These are phyloP conservation scores for Danio aesculapii DNA, from an alignment of 2,797 vertebrate species.

Conservation along the genomic window DNA sequence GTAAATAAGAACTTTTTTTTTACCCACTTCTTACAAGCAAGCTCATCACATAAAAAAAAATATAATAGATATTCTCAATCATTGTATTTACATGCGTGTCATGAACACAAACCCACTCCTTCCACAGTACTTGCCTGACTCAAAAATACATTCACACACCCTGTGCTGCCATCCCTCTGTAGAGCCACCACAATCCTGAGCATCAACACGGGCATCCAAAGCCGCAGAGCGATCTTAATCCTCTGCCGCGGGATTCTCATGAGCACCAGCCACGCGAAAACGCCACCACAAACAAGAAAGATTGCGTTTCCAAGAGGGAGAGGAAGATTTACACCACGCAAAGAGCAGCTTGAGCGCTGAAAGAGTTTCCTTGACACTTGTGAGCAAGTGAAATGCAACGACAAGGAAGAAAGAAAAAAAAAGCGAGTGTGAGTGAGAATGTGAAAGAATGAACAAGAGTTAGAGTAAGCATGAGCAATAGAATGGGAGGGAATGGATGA, in stretches of 20 bases:
- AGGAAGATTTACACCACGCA: constrained; percentile 11
- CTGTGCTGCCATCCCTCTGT: constrained; percentile 73
- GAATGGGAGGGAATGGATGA: constrained; percentile 66
- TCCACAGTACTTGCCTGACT: constrained; percentile 81
- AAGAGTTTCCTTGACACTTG: not conserved
- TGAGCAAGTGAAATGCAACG: constrained; percentile 17
- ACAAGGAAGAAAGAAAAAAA: constrained; percentile 60
- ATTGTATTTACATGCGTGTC: constrained; percentile 4
- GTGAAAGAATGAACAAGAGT: constrained; percentile 45
- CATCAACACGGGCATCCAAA: constrained; percentile 96
- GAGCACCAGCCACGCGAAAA: constrained; percentile 66
- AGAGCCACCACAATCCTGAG: constrained; percentile 93
- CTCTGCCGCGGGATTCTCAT: constrained; percentile 75
- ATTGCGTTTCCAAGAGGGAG: constrained; percentile 11
- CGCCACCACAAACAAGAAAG: constrained; percentile 60
- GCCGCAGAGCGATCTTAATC: constrained; percentile 92
- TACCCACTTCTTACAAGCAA: not conserved
- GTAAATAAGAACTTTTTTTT: not conserved
- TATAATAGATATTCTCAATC: constrained; percentile 11
- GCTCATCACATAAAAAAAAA: not conserved
- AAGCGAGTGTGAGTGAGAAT: constrained; percentile 42
- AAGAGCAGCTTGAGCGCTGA: not conserved
- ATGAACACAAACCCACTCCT: not conserved
- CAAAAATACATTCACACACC: constrained; percentile 70
- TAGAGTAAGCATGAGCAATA: constrained; percentile 59